Percentiles rank a stretch among this genome's conserved stretches.
phyloP scores from a whole-genome alignment of 2,888 invertebrate genomes.

The Argyra leucocephala region DNA sequence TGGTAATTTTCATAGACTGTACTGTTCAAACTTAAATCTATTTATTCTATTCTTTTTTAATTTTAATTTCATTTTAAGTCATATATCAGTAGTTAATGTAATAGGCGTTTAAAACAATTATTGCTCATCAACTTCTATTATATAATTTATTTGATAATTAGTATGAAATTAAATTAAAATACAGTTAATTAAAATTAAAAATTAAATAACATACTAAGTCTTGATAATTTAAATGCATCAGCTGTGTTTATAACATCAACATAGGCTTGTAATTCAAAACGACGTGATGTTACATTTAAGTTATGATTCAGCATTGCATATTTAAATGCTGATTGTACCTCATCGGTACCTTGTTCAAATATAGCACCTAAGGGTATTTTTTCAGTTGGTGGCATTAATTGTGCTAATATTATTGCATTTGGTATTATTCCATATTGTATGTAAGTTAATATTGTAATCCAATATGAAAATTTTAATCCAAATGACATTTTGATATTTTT shows the following conservation, averaged over 20 bases:
- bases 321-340: slow-evolving; percentile 86
- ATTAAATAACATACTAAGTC: slow-evolving; percentile 67
- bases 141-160: no score
- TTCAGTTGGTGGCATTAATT: slow-evolving; percentile 42
- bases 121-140: slow-evolving; percentile 13
- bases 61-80: no score
- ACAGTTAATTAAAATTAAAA: background rate
- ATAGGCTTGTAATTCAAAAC: slow-evolving; percentile 78
- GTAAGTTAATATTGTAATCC: background rate
- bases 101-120: background rate
- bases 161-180: no score
- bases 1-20: no score
- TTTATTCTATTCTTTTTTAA: no score
- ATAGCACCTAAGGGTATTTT: slow-evolving; percentile 65
- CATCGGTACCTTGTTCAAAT: slow-evolving; percentile 84
- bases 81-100: no score
- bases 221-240: slow-evolving; percentile 83
- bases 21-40: no score
- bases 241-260: slow-evolving; percentile 88
- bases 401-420: slow-evolving; percentile 35
- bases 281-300: slow-evolving; percentile 66
- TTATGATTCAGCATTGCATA: slow-evolving; percentile 81
- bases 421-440: slow-evolving; percentile 33
- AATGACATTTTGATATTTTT: slow-evolving; percentile 9
- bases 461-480: slow-evolving; percentile 6